Conservation (phyloP, 2,113 vertebrate genomes). For the Neopipo cinnamomea region DNA sequence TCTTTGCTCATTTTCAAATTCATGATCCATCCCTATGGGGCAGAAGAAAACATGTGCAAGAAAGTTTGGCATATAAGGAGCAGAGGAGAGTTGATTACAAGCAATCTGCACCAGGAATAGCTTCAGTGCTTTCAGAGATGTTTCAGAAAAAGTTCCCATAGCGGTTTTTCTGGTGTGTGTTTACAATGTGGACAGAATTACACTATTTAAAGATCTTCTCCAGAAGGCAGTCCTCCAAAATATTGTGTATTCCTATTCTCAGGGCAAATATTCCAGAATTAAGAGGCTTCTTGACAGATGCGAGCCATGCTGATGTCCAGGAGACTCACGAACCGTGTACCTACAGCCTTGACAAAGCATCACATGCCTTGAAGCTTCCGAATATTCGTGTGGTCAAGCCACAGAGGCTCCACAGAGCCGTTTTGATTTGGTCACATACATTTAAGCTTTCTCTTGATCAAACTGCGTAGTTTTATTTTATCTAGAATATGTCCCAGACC, state of each 20-base stretch:
- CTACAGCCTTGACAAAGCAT: background rate
- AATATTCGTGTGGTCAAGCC: background rate
- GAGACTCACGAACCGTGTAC: background rate
- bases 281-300: background rate
- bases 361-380: background rate
- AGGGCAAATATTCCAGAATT: background rate
- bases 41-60: background rate
- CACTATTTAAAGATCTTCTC: background rate
- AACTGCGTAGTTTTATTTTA: background rate
- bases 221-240: background rate
- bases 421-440: background rate
- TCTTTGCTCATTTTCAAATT: background rate
- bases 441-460: background rate
- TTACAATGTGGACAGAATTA: background rate
- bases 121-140: background rate
- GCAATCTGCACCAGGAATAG: background rate
- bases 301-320: background rate
- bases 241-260: background rate
- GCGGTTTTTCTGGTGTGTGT: fast-evolving
- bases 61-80: background rate
- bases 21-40: background rate
- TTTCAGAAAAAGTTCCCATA: background rate
- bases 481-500: background rate
- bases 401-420: background rate
- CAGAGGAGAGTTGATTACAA: background rate